Percentiles rank a stretch among this genome's conserved stretches.
phyloP scores from a whole-genome alignment of 2,888 invertebrate species.

The Pseudoips prasinana region DNA sequence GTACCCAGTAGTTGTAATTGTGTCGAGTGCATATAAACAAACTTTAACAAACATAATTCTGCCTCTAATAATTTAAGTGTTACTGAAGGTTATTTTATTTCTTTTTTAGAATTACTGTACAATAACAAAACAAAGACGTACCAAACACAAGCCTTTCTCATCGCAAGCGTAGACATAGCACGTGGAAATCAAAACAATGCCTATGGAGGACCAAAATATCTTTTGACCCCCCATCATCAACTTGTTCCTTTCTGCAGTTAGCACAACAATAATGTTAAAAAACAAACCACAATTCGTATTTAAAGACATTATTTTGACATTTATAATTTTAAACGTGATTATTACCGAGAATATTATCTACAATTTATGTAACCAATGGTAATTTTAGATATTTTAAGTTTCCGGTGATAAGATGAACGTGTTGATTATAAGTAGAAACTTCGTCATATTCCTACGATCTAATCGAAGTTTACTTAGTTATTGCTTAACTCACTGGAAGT shows the following conservation, averaged over 20 bases:
- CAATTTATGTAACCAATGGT: constrained; percentile 23
- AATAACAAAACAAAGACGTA: too few species aligned
- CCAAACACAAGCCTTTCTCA: constrained; percentile 67
- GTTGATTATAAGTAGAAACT: constrained; percentile 25
- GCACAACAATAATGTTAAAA: constrained; percentile 18
- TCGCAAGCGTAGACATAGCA: constrained; percentile 52
- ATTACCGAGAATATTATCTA: constrained; percentile 26
- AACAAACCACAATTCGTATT: constrained; percentile 26
- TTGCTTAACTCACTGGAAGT: too few species aligned
- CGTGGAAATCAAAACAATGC: constrained; percentile 48
- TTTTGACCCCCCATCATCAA: constrained; percentile 58
- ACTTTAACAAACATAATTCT: too few species aligned
- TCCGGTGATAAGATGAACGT: constrained; percentile 36
- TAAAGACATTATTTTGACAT: constrained; percentile 33
- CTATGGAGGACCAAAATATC: constrained; percentile 64
- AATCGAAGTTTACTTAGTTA: too few species aligned
- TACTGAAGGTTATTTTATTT: too few species aligned
- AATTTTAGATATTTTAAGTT: constrained; percentile 2
- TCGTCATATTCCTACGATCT: too few species aligned
- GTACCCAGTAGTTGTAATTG: too few species aligned
- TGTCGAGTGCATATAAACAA: too few species aligned
- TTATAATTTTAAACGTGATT: constrained; percentile 38
- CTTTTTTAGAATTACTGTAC: too few species aligned
- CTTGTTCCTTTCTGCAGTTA: too few species aligned
- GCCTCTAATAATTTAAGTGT: too few species aligned